Base-by-base conservation (phyloP, 2,888 invertebrate genomes). In the Tachina fera region DNA sequence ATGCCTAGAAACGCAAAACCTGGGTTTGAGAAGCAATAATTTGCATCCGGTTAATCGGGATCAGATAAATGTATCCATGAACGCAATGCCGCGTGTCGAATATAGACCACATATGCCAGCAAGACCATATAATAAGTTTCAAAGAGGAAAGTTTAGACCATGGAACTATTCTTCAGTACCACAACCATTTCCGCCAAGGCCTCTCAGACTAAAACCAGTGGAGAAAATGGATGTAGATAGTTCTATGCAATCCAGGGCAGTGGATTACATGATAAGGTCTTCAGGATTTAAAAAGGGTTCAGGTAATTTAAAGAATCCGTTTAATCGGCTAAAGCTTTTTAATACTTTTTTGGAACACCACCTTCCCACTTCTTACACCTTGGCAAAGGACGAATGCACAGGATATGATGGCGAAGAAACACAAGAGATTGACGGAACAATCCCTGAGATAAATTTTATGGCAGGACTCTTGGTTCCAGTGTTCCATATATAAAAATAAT, bases 391-490 rank as follows among this genome's bases (percentile, higher is more conserved):
- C 4, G 14, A 61, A 0, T 0, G 61, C 19, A 1, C 19, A 31
- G 13, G 19, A 11, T 10, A 51, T 63, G 47, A n/a, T 1, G 9
- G 11, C 5, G 1, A 16, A 11, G 63, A 53, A 10, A 3, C 43
- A 13, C 63, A 63, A 10, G 31, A 31, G 19, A 22, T 6, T 10
- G 9, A 19, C 8, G 9, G 10, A 9, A 8, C 9, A 9, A 4
- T 11, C 5, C 49, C 31, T 13, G 68, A 68, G n/a, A 31, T 82
- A 75, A 56, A 82, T 76, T 75, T 82, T 82, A 82, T 82, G 76
- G 13, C 45, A 10, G 61, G 9, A 9, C 61, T 61, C 61, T 61
- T 51, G 51, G 41, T 61, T 74, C 22, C 47, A 65, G 65, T 13
- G 47, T 65, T 22, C 22, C 65, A 47, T 47, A 65, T 9, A 9